Evolutionary conservation across 2,888 invertebrate genomes (phyloP), one percentile per base, ranked within the genome.

Genomic region (Cataglyphis altisquamis): DNA sequence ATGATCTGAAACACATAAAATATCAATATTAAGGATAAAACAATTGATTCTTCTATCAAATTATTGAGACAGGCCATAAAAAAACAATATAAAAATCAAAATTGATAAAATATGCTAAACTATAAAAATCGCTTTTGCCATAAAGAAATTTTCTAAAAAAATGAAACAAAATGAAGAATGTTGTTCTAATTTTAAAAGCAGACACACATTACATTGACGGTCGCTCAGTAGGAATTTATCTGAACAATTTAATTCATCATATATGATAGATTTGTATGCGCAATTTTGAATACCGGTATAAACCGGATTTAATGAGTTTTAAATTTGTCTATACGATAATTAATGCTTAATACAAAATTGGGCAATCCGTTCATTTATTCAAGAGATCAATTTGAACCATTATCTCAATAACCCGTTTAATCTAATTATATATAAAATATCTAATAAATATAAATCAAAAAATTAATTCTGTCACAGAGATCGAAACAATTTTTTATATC

Each of bases 1-100:
- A 55, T 89, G 78, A 84, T 88, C 89, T 89, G 83, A 80, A 90
- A 89, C 25, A 81, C 10, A 48, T 25, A 83, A 29, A 9, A n/a
- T 12, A 18, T 8, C 18, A 68, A 55, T 55, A 72, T 70, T 57
- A 32, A 68, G 41, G 3, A 55, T 0, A 48, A 21, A 25, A 1
- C 12, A 21, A 74, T 64, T 29, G 12, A 36, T 21, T 48, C 18
- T 48, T 48, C 8, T 18, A n/a, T 52, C 10, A 10, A 66, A 4
- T 32, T 21, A 21, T 12, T 8, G 1, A 62, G 15, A 60, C 10
- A 73, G 10, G 0, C 2, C 1, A 0, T n/a, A 8, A 1, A 6
- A 45, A n/a, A 62, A 32, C 15, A 45, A 45, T 18, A 48, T n/a
- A n/a, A n/a, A 45, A 18, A 32, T 68, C n/a, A 68, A 60, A 25